Percentiles rank a stretch among this genome's conserved stretches.
These are phyloP conservation scores for Aradophagus sp. DNA, from an alignment of 1,140 invertebrate genomes.

Conservation along the genomic window DNA sequence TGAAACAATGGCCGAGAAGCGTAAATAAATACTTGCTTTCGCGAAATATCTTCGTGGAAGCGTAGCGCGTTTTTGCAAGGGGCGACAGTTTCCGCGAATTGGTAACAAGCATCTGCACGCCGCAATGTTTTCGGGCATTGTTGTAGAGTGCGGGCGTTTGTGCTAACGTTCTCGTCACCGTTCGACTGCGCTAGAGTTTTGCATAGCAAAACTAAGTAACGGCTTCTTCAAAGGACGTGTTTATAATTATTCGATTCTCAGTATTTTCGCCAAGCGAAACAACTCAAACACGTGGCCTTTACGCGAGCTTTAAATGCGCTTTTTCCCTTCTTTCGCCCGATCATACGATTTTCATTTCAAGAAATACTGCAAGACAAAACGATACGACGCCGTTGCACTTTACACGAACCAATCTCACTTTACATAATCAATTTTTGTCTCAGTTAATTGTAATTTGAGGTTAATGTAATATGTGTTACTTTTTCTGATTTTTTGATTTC, in stretches of 20 bases:
- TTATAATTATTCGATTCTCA: conserved; percentile 45
- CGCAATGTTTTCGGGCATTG: conserved; percentile 32
- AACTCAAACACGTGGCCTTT: no score
- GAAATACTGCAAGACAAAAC: not conserved
- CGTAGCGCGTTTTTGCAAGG: conserved; percentile 19
- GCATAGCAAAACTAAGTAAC: conserved; percentile 27
- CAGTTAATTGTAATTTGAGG: no score
- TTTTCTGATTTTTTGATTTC: no score
- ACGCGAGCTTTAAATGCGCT: no score
- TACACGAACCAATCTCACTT: conserved; percentile 9
- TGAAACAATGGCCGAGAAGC: conserved; percentile 2
- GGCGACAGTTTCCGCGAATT: conserved; percentile 34
- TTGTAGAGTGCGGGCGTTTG: conserved; percentile 15
- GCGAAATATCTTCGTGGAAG: conserved; percentile 28
- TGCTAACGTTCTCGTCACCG: conserved; percentile 36
- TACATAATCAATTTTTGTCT: no score
- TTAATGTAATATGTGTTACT: no score
- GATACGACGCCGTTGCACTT: conserved; percentile 1
- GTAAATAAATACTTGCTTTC: conserved; percentile 17
- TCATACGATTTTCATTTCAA: conserved; percentile 23
- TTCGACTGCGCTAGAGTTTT: conserved; percentile 36
- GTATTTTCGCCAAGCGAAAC: conserved; percentile 34
- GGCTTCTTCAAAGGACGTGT: conserved; percentile 33
- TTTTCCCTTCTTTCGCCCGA: no score
- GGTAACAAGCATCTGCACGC: conserved; percentile 8